A percentile compares a stretch with the other conserved stretches of the same genome.
These are phyloP conservation scores for Thaleichthys pacificus DNA, from an alignment of 2,797 vertebrate genomes.

Conservation along the genomic window DNA sequence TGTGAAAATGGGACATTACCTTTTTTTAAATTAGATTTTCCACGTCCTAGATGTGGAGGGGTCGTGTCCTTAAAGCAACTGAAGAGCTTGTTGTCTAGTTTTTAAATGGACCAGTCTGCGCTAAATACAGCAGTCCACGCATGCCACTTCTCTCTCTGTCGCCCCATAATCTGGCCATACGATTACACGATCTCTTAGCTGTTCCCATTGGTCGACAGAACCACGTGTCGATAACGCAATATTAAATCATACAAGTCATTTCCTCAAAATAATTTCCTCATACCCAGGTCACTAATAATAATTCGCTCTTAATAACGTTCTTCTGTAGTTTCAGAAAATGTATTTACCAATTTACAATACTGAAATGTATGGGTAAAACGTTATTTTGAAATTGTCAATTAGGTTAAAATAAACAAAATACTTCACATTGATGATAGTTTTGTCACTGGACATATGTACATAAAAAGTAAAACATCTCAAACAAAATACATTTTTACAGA, in stretches of 20 bases:
- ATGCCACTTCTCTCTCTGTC: slow-evolving; percentile 57
- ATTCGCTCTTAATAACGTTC: too few relatives aligned
- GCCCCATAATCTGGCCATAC: slow-evolving; percentile 73
- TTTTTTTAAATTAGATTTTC: slow-evolving; percentile 11
- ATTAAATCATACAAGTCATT: too few relatives aligned
- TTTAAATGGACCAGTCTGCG: background rate
- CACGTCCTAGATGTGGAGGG: slow-evolving; percentile 17
- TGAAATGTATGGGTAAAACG: too few relatives aligned
- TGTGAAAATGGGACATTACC: too few relatives aligned
- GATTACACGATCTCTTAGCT: slow-evolving; percentile 42
- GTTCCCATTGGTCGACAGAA: slow-evolving; percentile 50
- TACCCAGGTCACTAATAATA: too few relatives aligned
- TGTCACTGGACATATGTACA: too few relatives aligned
- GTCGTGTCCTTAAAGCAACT: background rate
- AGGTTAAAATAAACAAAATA: too few relatives aligned
- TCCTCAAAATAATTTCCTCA: too few relatives aligned
- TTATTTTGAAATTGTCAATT: too few relatives aligned
- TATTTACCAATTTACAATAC: too few relatives aligned
- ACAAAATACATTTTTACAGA: slow-evolving; percentile 21
- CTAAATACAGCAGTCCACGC: slow-evolving; percentile 9
- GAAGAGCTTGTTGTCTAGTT: slow-evolving; percentile 15
- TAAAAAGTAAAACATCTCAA: background rate
- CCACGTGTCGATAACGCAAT: slow-evolving; percentile 46
- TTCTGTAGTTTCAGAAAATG: too few relatives aligned
- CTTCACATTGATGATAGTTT: too few relatives aligned